Conservation (phyloP, 2,797 vertebrate genomes). For the Podarcis siculus region DNA sequence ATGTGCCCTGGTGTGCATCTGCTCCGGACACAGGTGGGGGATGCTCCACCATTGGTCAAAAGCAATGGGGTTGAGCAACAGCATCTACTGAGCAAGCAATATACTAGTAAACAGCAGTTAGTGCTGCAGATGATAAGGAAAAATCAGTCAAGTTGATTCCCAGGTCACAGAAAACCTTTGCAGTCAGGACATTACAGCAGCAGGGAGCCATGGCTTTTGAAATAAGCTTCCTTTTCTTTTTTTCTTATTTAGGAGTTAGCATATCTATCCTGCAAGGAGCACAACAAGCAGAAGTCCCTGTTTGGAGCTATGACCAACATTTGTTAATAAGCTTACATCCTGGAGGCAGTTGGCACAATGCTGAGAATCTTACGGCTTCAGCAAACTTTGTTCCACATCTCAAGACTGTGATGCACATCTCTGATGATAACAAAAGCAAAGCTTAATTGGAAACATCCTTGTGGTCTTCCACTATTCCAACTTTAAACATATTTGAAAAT, state of each 20-base stretch:
- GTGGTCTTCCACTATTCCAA: background rate
- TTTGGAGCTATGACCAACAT: background rate
- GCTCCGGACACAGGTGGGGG: no score
- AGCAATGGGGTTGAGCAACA: slow-evolving; percentile 28
- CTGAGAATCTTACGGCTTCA: background rate
- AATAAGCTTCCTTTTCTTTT: slow-evolving; percentile 39
- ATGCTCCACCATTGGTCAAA: background rate
- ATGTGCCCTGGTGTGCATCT: no score
- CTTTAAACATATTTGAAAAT: background rate
- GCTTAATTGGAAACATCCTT: slow-evolving; percentile 2
- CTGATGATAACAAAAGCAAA: background rate
- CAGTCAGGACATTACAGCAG: slow-evolving; percentile 45
- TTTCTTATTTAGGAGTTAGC: slow-evolving; percentile 58
- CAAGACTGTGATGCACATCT: background rate
- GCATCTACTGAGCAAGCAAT: background rate
- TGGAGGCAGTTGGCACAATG: background rate
- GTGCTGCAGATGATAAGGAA: background rate
- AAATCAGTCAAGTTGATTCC: slow-evolving; percentile 56
- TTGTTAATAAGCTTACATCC: background rate
- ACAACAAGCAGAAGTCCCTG: rapidly evolving
- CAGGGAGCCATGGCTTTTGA: background rate
- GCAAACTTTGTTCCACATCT: background rate
- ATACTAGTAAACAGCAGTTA: background rate
- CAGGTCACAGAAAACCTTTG: slow-evolving; percentile 46
- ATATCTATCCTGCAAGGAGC: slow-evolving; percentile 10